Evolutionary conservation across 2,113 vertebrate species (phyloP), one percentile per base, ranked within the genome.

Genomic region (Eonycteris spelaea): DNA sequence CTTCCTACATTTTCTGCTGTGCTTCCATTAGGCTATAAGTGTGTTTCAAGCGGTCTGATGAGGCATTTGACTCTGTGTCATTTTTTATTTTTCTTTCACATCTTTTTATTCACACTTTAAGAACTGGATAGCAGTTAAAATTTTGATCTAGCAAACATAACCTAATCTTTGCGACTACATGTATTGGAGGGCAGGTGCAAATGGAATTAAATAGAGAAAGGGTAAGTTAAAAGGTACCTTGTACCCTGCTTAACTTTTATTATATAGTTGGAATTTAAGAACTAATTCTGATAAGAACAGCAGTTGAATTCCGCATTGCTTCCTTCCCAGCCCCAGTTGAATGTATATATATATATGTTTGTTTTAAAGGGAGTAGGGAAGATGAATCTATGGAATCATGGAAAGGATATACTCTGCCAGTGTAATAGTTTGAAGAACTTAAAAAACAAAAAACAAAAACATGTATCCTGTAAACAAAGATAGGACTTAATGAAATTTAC

Each of bases 221-320:
- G 14, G 21, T 91, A 80, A 28, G 28, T 53, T 97, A 55, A 78
- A 95, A 92, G 67, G 26, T 74, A 91, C 71, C 43, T 45, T 95
- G n/a, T 86, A 86, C 26, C 38, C 94, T 92, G 45, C 68, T 80
- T 90, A 84, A 92, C 84, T 92, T 95, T 86, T 45, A 55, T 80
- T 79, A 19, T 67, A 57, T 12, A 67, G 9, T 83, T 95, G 77
- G 35, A 92, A 78, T 91, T 80, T 96, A 87, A 95, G 30, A 83
- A 68, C 51, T 40, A 14, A 55, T 83, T 73, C 24, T 87, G 73
- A 3, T 14, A 53, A 71, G 63, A 93, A 40, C 7, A 45, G 15
- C 8, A 70, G 28, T 70, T 95, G 67, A 86, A 67, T 63, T 75
- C 67, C 78, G 21, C 61, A 30, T 71, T 97, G 26, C 30, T 65